Percentiles rank a stretch among this genome's conserved stretches.
Conservation (phyloP, 1,140 invertebrate genomes). For the Steinernema khuongi region DNA sequence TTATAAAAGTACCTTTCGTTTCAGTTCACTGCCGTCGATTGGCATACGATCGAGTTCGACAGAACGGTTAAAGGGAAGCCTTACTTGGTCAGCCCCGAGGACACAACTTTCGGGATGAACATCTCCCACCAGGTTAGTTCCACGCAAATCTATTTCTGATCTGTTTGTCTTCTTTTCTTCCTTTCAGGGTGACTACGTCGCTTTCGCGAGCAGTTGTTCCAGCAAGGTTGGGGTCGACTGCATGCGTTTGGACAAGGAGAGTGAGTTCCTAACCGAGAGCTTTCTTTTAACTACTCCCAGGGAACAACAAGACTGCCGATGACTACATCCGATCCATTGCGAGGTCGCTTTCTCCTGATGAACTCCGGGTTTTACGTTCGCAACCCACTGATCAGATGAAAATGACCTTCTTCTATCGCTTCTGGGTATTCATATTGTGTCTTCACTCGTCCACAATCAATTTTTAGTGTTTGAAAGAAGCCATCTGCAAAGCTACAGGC, state of each 20-base stretch:
- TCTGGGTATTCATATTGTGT: slow-evolving; percentile 42
- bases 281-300: slow-evolving; percentile 35
- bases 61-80: slow-evolving; percentile 56
- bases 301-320: slow-evolving; percentile 58
- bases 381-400: slow-evolving; percentile 58
- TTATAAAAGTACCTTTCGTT: no score
- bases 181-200: slow-evolving; percentile 56
- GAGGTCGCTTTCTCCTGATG: slow-evolving; percentile 51
- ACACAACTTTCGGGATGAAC: slow-evolving; percentile 49
- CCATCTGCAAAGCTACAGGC: slow-evolving; percentile 55
- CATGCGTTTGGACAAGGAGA: slow-evolving; percentile 53
- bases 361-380: slow-evolving; percentile 48
- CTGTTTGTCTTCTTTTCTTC: neutral
- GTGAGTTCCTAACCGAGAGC: slow-evolving; percentile 36
- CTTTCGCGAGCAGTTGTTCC: slow-evolving; percentile 53
- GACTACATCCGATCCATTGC: slow-evolving; percentile 59
- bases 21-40: slow-evolving; percentile 47
- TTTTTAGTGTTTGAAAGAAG: slow-evolving; percentile 58
- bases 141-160: neutral
- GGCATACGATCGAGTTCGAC: slow-evolving; percentile 48
- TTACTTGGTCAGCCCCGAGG: slow-evolving; percentile 41
- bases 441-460: neutral
- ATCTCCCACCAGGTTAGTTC: slow-evolving; percentile 50
- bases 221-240: slow-evolving; percentile 54
- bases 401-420: slow-evolving; percentile 58